These are phyloP conservation scores for Drosophila siamana DNA, from an alignment of 2,888 invertebrate genomes.

Conservation along the genomic window DNA sequence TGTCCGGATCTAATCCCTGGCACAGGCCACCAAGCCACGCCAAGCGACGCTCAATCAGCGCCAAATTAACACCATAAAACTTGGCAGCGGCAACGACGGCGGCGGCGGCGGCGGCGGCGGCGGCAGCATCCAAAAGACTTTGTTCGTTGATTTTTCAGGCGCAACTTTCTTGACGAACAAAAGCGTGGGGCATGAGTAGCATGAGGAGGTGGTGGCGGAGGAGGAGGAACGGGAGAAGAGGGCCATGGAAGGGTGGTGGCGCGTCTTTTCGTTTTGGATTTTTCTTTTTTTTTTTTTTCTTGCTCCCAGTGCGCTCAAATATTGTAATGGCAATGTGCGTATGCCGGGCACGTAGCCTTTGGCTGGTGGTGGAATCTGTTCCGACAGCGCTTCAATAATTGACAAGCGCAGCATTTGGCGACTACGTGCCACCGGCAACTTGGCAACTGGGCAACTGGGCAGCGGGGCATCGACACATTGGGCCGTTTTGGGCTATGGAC, in stretches of 20 bases:
- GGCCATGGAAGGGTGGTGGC: constrained; percentile 1
- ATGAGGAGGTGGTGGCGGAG: background rate
- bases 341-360: constrained; percentile 66
- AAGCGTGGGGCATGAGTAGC: background rate
- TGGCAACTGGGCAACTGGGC: constrained; percentile 14
- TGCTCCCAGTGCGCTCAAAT: constrained; percentile 16
- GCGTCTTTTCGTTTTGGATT: constrained; percentile 12
- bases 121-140: constrained; percentile 48
- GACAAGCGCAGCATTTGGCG: constrained; percentile 64
- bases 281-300: constrained; percentile 10
- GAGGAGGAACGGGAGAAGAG: background rate
- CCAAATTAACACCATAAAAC: constrained; percentile 78
- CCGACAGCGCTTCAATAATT: constrained; percentile 64
- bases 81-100: constrained; percentile 42
- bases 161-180: constrained; percentile 16
- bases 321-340: constrained; percentile 50
- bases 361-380: constrained; percentile 61
- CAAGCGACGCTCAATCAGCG: constrained; percentile 74
- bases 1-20: constrained; percentile 56
- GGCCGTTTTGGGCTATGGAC: background rate
- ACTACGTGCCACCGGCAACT: constrained; percentile 61
- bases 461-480: constrained; percentile 18
- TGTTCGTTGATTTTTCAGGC: constrained; percentile 38
- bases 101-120: constrained; percentile 21
- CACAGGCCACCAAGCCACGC: constrained; percentile 34